Evolutionary conservation across 2,888 invertebrate species (phyloP), one percentile per base, ranked within the genome.

Genomic region (Onthophagus sagittarius): DNA sequence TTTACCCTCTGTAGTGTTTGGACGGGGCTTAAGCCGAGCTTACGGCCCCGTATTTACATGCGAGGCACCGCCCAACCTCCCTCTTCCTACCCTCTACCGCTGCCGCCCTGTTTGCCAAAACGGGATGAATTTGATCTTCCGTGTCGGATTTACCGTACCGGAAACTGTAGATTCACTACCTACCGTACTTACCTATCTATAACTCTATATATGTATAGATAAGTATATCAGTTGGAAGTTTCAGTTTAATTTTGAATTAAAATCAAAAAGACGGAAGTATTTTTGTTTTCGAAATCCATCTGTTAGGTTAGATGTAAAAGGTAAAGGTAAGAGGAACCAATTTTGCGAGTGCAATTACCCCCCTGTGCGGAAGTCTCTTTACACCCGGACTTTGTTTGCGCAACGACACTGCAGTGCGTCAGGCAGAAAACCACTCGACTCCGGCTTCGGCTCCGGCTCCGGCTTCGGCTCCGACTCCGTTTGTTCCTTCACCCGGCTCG

Each of bases 11-110:
- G 39, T 81, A 83, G 83, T 82, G 82, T 82, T 83, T 83, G 82
- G 83, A 83, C 82, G 82, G 82, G 79, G 83, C 83, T 84, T 83
- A 83, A 80, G 80, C 80, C 78, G 78, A 79, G 82, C 82, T 82
- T 81, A 80, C 79, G 80, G 80, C 81, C 79, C 79, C 81, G 82
- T 81, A 81, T 82, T 81, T 82, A 77, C 77, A 77, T 77, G 76
- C 77, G 69, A 73, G 75, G 64, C 71, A 71, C 69, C 71, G 62
- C 31, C 39, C 39, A 53, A 53, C 39, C 39, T 1, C 11, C 39
- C 5, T 7, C 39, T 11, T 7, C 1, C 11, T 1, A 1, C 39
- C 39, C 39, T 11, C 39, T 9, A 53, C 39, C 39, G 7, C 39
- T 11, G 63, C n/a, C 15, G n/a, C 69, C 69, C 75, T 73, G 73